Conservation (phyloP, 2,888 invertebrate genomes). For the Celastrina argiolus region DNA sequence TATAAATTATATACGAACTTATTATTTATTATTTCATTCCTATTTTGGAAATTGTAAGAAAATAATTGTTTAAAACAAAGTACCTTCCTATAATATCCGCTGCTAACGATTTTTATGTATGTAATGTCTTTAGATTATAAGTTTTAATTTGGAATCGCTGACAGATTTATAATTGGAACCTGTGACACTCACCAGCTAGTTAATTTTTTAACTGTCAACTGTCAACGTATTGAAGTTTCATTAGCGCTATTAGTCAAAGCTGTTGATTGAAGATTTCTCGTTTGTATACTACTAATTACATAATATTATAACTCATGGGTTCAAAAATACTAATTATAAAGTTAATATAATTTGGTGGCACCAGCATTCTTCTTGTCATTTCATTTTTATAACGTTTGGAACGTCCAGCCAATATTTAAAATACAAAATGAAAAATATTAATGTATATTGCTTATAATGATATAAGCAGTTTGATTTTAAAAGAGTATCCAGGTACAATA, state of each 20-base stretch:
- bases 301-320: neutral
- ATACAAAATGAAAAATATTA: too few species aligned
- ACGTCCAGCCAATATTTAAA: too few species aligned
- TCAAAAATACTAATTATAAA: neutral
- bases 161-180: neutral
- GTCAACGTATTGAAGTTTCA: neutral
- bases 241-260: neutral
- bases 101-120: too few species aligned
- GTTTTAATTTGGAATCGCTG: conserved; percentile 1
- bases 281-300: neutral
- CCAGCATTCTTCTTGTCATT: too few species aligned
- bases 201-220: conserved; percentile 4
- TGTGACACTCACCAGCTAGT: neutral
- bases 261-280: neutral
- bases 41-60: too few species aligned
- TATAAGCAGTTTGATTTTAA: neutral
- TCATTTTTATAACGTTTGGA: too few species aligned
- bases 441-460: too few species aligned
- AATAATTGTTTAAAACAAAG: too few species aligned
- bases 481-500: neutral
- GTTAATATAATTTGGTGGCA: too few species aligned
- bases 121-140: neutral
- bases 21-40: too few species aligned
- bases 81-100: too few species aligned
- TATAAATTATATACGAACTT: too few species aligned